Evolutionary conservation across 2,797 vertebrate genomes (phyloP).

Genomic region (Chloroceryle amazona): DNA sequence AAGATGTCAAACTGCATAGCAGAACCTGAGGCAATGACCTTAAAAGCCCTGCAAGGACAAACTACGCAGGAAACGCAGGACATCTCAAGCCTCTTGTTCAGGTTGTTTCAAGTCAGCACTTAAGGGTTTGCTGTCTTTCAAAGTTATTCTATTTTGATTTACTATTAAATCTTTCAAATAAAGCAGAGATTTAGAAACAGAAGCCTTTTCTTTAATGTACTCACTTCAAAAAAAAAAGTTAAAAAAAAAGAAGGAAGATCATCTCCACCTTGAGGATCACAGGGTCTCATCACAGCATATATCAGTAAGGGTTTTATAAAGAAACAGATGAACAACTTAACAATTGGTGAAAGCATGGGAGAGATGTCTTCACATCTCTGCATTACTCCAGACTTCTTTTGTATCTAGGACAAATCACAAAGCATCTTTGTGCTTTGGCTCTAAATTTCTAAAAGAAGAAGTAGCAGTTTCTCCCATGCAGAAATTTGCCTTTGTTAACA

Average conservation of each 20-base stretch:
- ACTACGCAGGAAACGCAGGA: neutral
- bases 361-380: neutral
- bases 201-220: neutral
- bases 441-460: neutral
- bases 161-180: neutral
- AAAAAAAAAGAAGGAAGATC: neutral
- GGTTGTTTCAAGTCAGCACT: neutral
- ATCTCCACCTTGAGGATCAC: neutral
- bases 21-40: neutral
- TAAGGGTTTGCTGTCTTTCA: neutral
- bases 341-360: neutral
- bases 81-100: neutral
- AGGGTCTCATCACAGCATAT: neutral
- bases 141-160: neutral
- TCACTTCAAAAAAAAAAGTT: neutral
- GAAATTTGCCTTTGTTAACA: neutral
- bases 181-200: neutral
- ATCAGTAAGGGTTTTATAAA: neutral
- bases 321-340: neutral
- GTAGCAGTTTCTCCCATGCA: neutral
- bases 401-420: neutral
- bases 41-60: neutral
- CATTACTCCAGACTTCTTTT: neutral
- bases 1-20: neutral
- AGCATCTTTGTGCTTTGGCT: neutral